Evolutionary conservation across 2,113 vertebrate species (phyloP).

Genomic region (Syrrhaptes paradoxus): DNA sequence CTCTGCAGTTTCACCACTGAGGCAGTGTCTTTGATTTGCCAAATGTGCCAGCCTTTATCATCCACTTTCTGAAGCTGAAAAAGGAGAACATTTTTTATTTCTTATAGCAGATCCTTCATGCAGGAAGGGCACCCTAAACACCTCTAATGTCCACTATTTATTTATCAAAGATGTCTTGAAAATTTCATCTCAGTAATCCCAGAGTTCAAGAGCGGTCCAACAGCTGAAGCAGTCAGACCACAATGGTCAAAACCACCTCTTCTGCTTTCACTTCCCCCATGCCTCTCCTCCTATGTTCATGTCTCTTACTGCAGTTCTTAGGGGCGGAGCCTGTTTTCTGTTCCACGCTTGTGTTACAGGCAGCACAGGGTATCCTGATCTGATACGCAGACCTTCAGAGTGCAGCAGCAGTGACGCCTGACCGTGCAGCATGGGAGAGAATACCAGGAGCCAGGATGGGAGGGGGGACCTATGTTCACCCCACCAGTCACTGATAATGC

Average conservation of each 20-base stretch:
- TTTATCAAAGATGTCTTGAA: not conserved
- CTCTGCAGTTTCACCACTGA: not conserved
- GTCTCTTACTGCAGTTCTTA: not conserved
- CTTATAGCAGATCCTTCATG: not conserved
- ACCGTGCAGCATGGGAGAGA: not conserved
- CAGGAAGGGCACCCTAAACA: not conserved
- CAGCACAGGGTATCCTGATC: not conserved
- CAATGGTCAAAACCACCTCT: not conserved
- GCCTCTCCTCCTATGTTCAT: not conserved
- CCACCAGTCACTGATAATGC: not conserved
- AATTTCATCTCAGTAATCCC: not conserved
- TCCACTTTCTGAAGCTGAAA: not conserved
- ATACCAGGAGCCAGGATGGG: not conserved
- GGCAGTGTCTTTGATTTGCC: not conserved
- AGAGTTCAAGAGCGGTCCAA: not conserved
- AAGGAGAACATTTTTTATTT: not conserved
- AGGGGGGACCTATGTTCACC: not conserved
- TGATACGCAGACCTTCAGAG: rapidly evolving
- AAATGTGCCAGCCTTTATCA: not conserved
- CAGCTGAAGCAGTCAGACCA: not conserved
- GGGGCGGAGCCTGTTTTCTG: not conserved
- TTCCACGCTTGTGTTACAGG: not conserved
- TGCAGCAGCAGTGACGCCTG: not conserved
- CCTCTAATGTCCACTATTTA: not conserved
- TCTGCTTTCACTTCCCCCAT: not conserved